Percentiles rank a stretch among this genome's conserved stretches.
These are phyloP conservation scores for Smutsia temminckii DNA, from an alignment of 2,797 vertebrate species.

Conservation along the genomic window DNA sequence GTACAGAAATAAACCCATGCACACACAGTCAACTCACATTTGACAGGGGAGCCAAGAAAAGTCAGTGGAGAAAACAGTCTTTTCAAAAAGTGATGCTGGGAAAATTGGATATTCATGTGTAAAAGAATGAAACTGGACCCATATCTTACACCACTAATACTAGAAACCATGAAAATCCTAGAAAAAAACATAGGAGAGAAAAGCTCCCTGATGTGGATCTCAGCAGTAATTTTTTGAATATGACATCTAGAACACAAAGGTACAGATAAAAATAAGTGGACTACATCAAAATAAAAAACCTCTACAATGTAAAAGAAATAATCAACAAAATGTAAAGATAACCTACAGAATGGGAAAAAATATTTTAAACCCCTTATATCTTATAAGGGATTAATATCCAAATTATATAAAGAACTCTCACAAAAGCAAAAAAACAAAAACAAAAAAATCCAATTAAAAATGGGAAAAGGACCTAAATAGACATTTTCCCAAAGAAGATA, in stretches of 20 bases:
- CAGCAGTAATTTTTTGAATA: background rate
- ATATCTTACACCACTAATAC: background rate
- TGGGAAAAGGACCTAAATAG: background rate
- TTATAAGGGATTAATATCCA: background rate
- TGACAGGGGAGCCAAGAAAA: background rate
- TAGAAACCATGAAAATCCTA: background rate
- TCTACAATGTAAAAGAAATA: background rate
- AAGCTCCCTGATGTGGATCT: background rate
- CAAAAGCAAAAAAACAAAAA: background rate
- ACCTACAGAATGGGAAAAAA: background rate
- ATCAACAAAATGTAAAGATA: background rate
- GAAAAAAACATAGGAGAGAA: background rate
- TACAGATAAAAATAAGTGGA: background rate
- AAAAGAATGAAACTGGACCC: background rate
- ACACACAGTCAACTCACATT: background rate
- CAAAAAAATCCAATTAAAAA: background rate
- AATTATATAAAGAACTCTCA: background rate
- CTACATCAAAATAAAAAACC: background rate
- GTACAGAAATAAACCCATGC: background rate
- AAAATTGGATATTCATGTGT: background rate
- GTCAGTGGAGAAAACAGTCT: background rate
- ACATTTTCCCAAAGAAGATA: background rate
- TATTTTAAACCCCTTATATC: background rate
- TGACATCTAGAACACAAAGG: background rate
- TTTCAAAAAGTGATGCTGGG: background rate